A percentile compares a stretch with the other conserved stretches of the same genome.
Conservation (phyloP, 2,888 invertebrate genomes). For the Conistra vaccinii region DNA sequence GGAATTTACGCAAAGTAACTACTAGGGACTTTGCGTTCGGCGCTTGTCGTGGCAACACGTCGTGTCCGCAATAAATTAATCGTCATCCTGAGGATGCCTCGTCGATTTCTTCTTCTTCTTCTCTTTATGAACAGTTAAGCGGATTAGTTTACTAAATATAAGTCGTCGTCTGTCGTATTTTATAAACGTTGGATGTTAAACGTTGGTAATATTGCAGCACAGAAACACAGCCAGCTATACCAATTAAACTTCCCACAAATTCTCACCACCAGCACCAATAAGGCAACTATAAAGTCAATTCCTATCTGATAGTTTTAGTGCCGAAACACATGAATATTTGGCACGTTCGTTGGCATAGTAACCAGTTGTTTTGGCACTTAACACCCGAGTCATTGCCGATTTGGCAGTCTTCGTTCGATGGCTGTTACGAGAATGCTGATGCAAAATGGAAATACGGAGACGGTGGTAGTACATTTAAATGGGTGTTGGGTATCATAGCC, state of each 20-base stretch:
- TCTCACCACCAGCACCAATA: constrained; percentile 53
- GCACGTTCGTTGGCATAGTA: constrained; percentile 76
- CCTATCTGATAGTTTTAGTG: constrained; percentile 72
- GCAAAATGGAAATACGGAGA: constrained; percentile 56
- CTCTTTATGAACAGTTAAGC: no score
- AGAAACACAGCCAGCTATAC: not conserved
- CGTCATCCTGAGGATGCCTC: no score
- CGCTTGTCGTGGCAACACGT: no score
- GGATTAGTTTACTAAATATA: no score
- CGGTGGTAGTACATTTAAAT: constrained; percentile 30
- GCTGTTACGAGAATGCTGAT: constrained; percentile 78
- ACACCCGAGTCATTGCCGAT: constrained; percentile 76
- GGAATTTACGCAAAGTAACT: no score
- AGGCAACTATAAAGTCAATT: constrained; percentile 60
- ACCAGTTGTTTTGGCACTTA: constrained; percentile 76
- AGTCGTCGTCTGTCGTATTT: no score
- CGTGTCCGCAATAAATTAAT: no score
- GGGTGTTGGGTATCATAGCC: constrained; percentile 6
- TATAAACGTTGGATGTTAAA: not conserved
- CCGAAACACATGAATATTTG: constrained; percentile 75
- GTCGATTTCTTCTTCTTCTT: no score
- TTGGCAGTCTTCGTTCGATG: constrained; percentile 81
- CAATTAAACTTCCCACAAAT: constrained; percentile 44
- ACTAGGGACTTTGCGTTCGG: no score
- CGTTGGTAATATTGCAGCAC: not conserved